A percentile compares a stretch with the other conserved stretches of the same genome.
phyloP scores from a whole-genome alignment of 30 jellyfish, hydroid and myxozoan species.

The Catostylus mosaicus region DNA sequence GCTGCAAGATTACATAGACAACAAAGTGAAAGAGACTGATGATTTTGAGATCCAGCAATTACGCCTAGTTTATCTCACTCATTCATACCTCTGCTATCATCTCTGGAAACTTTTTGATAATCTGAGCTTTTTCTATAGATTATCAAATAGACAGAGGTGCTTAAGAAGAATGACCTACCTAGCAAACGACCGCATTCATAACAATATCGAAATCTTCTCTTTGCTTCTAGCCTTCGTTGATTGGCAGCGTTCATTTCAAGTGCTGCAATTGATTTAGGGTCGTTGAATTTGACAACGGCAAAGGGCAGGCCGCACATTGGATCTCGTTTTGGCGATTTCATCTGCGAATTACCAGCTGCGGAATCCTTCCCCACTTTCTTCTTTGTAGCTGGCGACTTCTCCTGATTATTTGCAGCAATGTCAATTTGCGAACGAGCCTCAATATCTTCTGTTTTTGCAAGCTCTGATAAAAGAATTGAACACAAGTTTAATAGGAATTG shows the following conservation, averaged over 20 bases:
- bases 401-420: not conserved
- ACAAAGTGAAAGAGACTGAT: too few relatives aligned
- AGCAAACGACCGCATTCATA: conserved; percentile 86
- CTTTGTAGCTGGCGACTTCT: conserved; percentile 18
- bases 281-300: conserved; percentile 60
- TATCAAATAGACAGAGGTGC: not conserved
- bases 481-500: too few relatives aligned
- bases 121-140: too few relatives aligned
- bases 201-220: conserved; percentile 81
- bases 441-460: not conserved
- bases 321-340: conserved; percentile 43
- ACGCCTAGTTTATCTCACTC: too few relatives aligned
- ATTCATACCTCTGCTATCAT: too few relatives aligned
- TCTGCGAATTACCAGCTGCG: not conserved
- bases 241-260: conserved; percentile 65
- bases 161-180: conserved; percentile 42
- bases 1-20: too few relatives aligned
- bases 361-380: conserved; percentile 11
- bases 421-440: not conserved
- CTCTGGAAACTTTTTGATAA: not conserved
- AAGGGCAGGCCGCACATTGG: conserved; percentile 74
- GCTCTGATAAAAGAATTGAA: not conserved
- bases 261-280: conserved; percentile 50
- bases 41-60: too few relatives aligned
- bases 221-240: conserved; percentile 65